Evolutionary conservation across 2,888 invertebrate species (phyloP), one percentile per base, ranked within the genome.

Genomic region (Pristionchus mayeri): DNA sequence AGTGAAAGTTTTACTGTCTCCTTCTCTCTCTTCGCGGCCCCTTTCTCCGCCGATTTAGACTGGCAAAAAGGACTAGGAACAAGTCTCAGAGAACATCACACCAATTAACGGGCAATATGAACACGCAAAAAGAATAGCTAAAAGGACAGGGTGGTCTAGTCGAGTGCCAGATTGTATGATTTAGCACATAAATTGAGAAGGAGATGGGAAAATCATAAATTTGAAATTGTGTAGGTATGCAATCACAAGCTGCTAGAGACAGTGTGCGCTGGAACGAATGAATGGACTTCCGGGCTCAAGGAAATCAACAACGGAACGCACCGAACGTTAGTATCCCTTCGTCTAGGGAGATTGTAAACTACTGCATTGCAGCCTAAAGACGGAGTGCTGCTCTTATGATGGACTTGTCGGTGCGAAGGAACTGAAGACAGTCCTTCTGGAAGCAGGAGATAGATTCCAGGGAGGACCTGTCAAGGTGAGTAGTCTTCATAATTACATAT

Each of bases 221-320:
- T 13, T 63, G 24, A 11, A 3, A 63, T 30, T 75, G 30, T 1
- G 27, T 52, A 85, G 85, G 34, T 21, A 6, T 85, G 85, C 71
- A 67, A 30, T 7, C 67, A 84, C 40, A 71, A 85, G 16, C 79
- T 79, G 13, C 57, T 85, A 3, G 89, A 90, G 78, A 87, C 87
- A n/a, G 89, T 89, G 16, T 91, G 91, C 75, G 85, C 87, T 16
- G 89, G 86, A 3, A 86, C 88, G 21, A 84, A 86, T 24, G 89
- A 91, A 84, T 91, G 91, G 91, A 91, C 91, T 13, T 89, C 88
- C 11, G 90, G 90, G 2, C 85, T 91, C n/a, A 83, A 88, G 24
- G 91, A 91, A 76, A 85, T 88, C 40, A 91, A 90, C 86, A 91
- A 92, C 81, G 91, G 91, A 85, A 91, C 91, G 11, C 91, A 92